These are phyloP conservation scores for Botia almorhae DNA, from an alignment of 2,797 vertebrate species.

Conservation along the genomic window DNA sequence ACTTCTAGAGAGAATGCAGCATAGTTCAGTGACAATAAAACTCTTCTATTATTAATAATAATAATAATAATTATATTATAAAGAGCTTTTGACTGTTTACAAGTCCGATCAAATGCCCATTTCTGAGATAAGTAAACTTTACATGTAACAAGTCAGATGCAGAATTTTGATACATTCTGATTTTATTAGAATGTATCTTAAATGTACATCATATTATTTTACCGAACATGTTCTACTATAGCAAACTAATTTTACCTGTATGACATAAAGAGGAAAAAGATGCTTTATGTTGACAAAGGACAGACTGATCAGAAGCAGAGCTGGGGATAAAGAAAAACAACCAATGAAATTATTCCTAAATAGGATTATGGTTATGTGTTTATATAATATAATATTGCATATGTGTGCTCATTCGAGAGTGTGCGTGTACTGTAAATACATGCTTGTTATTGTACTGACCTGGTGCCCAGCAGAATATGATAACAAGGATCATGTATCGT, in stretches of 20 bases:
- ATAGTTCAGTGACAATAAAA: no score
- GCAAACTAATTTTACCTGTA: conserved; percentile 48
- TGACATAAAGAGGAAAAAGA: conserved; percentile 53
- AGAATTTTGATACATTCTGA: no score
- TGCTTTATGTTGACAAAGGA: conserved; percentile 33
- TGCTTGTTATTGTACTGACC: conserved; percentile 61
- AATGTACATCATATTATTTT: background rate
- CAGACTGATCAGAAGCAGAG: conserved; percentile 49
- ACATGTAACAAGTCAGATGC: no score
- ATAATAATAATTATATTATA: no score
- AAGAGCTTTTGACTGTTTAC: no score
- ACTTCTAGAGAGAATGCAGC: no score
- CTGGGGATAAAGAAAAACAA: background rate
- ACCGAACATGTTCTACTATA: no score
- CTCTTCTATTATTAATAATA: background rate
- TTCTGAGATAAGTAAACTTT: background rate
- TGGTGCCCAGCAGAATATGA: conserved; percentile 84
- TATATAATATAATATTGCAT: background rate
- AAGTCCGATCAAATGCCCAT: no score
- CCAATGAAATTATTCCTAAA: background rate
- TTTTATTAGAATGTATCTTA: background rate
- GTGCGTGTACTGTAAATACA: background rate
- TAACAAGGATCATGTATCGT: conserved; percentile 77
- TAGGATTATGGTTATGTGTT: background rate
- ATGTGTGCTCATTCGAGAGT: background rate